Evolutionary conservation across 1,140 invertebrate genomes (phyloP).

Genomic region (Orius insidiosus): DNA sequence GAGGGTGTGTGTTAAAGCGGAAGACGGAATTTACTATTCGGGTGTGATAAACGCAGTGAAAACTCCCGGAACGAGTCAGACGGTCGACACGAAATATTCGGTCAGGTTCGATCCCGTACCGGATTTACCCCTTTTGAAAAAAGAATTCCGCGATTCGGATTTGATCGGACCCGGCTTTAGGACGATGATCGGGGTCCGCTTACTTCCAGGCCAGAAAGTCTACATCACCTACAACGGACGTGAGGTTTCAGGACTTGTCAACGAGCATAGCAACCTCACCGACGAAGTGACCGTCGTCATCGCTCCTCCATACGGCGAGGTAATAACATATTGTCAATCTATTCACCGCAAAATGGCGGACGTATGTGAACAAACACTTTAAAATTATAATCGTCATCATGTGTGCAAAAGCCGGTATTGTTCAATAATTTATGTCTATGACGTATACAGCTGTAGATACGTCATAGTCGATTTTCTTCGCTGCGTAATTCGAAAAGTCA

Average conservation of each 20-base stretch:
- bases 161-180: conserved; percentile 84
- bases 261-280: conserved; percentile 45
- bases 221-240: conserved; percentile 85
- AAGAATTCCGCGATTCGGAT: conserved; percentile 64
- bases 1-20: conserved; percentile 71
- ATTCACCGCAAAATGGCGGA: too few relatives aligned
- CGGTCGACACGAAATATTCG: conserved; percentile 54
- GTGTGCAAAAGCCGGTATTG: too few relatives aligned
- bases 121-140: conserved; percentile 29
- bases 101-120: conserved; percentile 57
- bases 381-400: too few relatives aligned
- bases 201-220: conserved; percentile 70
- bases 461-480: too few relatives aligned
- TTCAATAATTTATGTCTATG: too few relatives aligned
- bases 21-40: conserved; percentile 79
- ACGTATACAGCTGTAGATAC: too few relatives aligned
- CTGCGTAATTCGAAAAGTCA: too few relatives aligned
- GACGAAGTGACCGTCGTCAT: conserved; percentile 70
- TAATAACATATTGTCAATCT: conserved; percentile 23
- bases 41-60: conserved; percentile 76
- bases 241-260: conserved; percentile 72
- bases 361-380: too few relatives aligned
- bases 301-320: conserved; percentile 45
- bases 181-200: conserved; percentile 26
- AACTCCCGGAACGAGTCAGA: conserved; percentile 38